phyloP scores from a whole-genome alignment of 1,140 invertebrate genomes.

The Halictus rubicundus region DNA sequence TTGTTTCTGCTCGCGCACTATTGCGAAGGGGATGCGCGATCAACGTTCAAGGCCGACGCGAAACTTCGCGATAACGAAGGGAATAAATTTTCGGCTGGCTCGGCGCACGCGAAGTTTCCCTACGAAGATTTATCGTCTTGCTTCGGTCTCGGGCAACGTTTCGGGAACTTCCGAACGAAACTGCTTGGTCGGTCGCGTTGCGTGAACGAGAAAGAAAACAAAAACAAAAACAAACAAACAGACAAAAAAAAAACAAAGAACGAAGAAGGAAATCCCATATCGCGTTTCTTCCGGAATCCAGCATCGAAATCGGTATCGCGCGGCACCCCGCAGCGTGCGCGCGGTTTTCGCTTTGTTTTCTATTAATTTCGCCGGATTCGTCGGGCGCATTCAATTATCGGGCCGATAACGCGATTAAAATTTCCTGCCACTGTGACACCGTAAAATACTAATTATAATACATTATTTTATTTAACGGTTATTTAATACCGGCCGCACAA shows the following conservation, averaged over 20 bases:
- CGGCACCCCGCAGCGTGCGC: neutral
- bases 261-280: neutral
- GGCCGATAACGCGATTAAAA: constrained; percentile 58
- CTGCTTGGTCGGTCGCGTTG: constrained; percentile 1
- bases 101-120: constrained; percentile 42
- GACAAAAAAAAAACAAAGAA: too few relatives aligned
- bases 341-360: constrained; percentile 13
- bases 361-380: constrained; percentile 41
- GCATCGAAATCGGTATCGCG: neutral
- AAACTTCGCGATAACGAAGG: constrained; percentile 58
- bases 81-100: constrained; percentile 59
- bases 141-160: constrained; percentile 43
- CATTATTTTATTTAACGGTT: constrained; percentile 51
- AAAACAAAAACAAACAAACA: too few relatives aligned
- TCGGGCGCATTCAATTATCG: constrained; percentile 53
- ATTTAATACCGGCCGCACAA: constrained; percentile 48
- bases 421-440: constrained; percentile 41
- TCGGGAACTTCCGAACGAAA: constrained; percentile 41
- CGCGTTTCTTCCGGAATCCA: neutral
- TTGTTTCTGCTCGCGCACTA: constrained; percentile 13
- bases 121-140: constrained; percentile 54
- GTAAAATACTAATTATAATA: constrained; percentile 60
- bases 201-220: neutral
- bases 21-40: constrained; percentile 26
- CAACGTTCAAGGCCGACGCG: constrained; percentile 54